Evolutionary conservation across 2,113 vertebrate species (phyloP).

Genomic region (Otis tarda): DNA sequence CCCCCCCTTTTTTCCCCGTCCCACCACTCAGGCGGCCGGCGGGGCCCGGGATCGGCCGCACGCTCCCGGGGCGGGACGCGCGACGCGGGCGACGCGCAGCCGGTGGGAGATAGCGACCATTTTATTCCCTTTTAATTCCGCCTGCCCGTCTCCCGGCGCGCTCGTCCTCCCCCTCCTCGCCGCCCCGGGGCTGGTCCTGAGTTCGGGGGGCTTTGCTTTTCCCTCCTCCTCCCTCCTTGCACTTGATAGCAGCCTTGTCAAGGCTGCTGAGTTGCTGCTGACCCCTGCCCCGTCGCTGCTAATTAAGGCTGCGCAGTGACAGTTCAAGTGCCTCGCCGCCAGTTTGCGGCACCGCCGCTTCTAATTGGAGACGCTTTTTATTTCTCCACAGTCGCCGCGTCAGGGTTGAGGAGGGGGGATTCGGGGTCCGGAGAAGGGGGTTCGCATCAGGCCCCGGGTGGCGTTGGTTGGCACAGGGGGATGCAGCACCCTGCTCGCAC

Average conservation of each 20-base stretch:
- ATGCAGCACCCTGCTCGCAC: neutral
- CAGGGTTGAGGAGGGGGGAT: conserved; percentile 19
- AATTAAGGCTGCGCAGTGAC: conserved; percentile 94
- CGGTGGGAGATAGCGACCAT: conserved; percentile 39
- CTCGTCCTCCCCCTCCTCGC: neutral
- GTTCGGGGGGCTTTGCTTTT: conserved; percentile 43
- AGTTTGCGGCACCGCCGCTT: conserved; percentile 80
- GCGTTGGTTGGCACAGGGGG: neutral
- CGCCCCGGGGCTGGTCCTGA: conserved; percentile 66
- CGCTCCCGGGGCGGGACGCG: neutral
- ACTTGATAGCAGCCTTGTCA: conserved; percentile 85
- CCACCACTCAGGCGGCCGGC: neutral
- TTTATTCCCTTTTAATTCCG: conserved; percentile 53
- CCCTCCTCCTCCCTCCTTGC: conserved; percentile 59
- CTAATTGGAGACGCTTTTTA: conserved; percentile 86
- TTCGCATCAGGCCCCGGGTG: neutral
- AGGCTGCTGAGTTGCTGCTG: conserved; percentile 81
- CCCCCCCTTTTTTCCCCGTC: neutral
- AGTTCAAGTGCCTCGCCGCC: conserved; percentile 86
- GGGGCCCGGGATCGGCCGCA: neutral
- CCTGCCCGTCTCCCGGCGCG: neutral
- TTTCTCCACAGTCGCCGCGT: conserved; percentile 60
- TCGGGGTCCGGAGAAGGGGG: neutral
- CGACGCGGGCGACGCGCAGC: neutral
- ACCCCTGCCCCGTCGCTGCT: conserved; percentile 89